Conservation (phyloP, 2,113 vertebrate genomes). For the Balaenoptera acutorostrata region DNA sequence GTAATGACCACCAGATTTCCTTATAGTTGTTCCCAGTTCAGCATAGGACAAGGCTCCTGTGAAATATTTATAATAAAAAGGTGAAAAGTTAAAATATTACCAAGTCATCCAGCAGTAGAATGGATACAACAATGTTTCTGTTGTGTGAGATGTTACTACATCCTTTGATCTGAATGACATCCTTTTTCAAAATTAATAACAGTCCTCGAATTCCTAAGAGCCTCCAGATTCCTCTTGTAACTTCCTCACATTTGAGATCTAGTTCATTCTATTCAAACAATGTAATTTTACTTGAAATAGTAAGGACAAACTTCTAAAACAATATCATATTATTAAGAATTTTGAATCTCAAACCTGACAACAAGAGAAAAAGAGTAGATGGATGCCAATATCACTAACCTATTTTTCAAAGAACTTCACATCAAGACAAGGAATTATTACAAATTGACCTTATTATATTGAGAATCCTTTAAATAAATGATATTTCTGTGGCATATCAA, state of each 20-base stretch:
- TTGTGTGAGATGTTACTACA: background rate
- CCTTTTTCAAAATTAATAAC: background rate
- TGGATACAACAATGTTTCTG: background rate
- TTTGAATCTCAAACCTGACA: background rate
- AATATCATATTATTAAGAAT: background rate
- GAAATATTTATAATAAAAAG: constrained; percentile 24
- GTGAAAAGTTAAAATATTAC: background rate
- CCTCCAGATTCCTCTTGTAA: background rate
- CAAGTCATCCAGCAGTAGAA: background rate
- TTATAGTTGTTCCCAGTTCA: constrained; percentile 94
- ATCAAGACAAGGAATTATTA: background rate
- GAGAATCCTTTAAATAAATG: background rate
- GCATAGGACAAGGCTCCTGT: constrained; percentile 94
- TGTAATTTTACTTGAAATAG: background rate
- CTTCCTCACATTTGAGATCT: background rate
- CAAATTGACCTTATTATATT: background rate
- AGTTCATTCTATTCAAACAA: background rate
- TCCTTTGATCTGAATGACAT: background rate
- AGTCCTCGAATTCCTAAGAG: background rate
- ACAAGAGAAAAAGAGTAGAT: background rate
- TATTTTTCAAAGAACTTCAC: background rate
- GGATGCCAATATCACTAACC: background rate
- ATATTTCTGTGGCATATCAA: background rate
- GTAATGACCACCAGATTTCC: constrained; percentile 97
- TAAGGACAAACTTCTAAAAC: background rate